Evolutionary conservation across 2,113 vertebrate genomes (phyloP), one percentile per base, ranked within the genome.

Genomic region (Propithecus coquereli): DNA sequence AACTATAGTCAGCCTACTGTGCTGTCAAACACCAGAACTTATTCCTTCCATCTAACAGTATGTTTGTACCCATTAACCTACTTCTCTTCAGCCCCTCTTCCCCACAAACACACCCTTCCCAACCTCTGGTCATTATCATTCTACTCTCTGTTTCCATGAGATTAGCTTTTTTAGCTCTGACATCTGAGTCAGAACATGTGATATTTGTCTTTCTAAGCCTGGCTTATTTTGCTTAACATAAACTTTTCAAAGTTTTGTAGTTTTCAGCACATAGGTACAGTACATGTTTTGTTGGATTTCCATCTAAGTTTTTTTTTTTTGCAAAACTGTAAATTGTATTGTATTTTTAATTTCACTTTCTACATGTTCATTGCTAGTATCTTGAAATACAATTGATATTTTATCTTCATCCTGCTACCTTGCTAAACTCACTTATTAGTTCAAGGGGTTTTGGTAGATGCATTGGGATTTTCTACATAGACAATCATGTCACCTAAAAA

Each of bases 371-470:
- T 79, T 91, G 37, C 16, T 80, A 84, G 27, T 43, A 93, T 77
- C 85, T 34, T 89, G 10, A 93, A 95, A 81, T 50, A 66, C 5
- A 95, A 89, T 20, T 84, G 25, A 83, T 27, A 93, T 94, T 59
- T 6, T 87, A 71, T 52, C 27, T 92, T 92, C 57, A 40, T 27
- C 6, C 1, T 25, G 14, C 61, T 45, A 52, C 7, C 23, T 90
- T 85, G 40, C 34, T 91, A 87, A 96, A 73, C 57, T 73, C 65
- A 90, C 6, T 43, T 66, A 66, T 25, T 94, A 71, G 40, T 79
- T 86, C n/a, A 37, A 83, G 10, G 22, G 22, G 4, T 50, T 30
- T 89, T 80, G 61, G 16, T 8, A 81, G 18, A 81, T 52, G 18
- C 3, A 17, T 63, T 70, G 45, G n/a, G 18, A 34, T 10, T 81